These are phyloP conservation scores for Danionella cerebrum DNA, from an alignment of 2,113 vertebrate species.

Conservation along the genomic window DNA sequence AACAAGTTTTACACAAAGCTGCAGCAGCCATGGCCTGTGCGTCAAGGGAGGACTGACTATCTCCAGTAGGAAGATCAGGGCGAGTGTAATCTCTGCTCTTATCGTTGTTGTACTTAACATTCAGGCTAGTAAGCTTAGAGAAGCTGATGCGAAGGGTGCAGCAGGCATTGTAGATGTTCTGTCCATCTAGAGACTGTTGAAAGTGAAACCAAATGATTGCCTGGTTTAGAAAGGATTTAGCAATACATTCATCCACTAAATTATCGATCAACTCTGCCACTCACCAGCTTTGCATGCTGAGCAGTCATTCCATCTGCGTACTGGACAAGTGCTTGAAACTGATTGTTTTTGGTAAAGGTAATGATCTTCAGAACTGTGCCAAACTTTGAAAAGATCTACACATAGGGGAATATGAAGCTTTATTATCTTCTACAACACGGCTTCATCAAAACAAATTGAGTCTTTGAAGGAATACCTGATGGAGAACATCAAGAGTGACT, in stretches of 20 bases:
- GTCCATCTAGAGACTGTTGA: constrained; percentile 83
- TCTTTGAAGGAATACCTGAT: constrained; percentile 71
- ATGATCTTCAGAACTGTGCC: constrained; percentile 95
- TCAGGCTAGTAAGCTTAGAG: constrained; percentile 95
- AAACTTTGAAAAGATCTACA: constrained; percentile 96
- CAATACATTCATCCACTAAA: background rate
- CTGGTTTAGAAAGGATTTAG: background rate
- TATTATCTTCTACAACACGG: too few relatives aligned
- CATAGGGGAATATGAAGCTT: too few relatives aligned
- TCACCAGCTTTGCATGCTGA: constrained; percentile 91
- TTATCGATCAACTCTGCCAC: constrained; percentile 8
- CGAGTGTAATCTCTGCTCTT: constrained; percentile 94
- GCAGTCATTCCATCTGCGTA: constrained; percentile 85
- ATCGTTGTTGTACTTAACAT: constrained; percentile 96
- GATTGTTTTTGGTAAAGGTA: constrained; percentile 96
- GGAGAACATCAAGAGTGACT: constrained; percentile 91
- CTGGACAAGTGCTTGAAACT: constrained; percentile 92
- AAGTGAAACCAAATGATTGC: background rate
- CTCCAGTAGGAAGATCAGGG: constrained; percentile 87
- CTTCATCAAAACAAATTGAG: too few relatives aligned
- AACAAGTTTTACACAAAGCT: constrained; percentile 75
- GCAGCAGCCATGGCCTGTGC: constrained; percentile 86
- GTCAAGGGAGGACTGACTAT: constrained; percentile 80
- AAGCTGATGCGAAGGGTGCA: constrained; percentile 94
- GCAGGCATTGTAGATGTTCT: constrained; percentile 98